These are phyloP conservation scores for Meleagris gallopavo DNA, from an alignment of 2,113 vertebrate species.

Conservation along the genomic window DNA sequence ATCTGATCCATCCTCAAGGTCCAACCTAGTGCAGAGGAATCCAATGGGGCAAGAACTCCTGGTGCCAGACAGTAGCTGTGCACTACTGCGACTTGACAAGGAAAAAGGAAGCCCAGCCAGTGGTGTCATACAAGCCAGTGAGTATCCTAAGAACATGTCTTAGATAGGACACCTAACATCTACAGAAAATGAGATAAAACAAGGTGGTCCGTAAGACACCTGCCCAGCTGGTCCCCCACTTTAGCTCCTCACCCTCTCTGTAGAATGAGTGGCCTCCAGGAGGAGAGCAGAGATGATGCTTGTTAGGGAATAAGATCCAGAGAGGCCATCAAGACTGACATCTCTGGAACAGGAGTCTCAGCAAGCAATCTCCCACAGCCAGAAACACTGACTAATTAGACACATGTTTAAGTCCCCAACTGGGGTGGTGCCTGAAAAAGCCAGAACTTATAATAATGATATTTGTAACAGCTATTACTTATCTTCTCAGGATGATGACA, in stretches of 20 bases:
- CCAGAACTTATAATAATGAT: conserved; percentile 33
- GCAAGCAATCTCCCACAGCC: neutral
- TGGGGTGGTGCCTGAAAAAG: conserved; percentile 14
- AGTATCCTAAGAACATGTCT: neutral
- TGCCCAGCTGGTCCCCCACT: neutral
- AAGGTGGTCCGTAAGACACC: neutral
- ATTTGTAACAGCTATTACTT: conserved; percentile 49
- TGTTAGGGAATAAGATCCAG: neutral
- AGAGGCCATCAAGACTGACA: neutral
- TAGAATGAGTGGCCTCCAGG: rapidly evolving
- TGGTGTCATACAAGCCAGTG: neutral
- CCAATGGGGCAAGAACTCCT: neutral
- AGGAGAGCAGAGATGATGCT: neutral
- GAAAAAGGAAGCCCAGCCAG: neutral
- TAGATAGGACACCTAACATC: neutral
- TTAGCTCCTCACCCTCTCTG: neutral
- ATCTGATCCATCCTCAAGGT: neutral
- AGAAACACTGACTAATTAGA: conserved; percentile 34
- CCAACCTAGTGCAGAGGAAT: neutral
- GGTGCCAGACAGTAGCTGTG: neutral
- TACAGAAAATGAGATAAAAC: neutral
- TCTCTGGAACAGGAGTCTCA: neutral
- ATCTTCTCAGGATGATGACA: conserved; percentile 39
- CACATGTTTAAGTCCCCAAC: conserved; percentile 26
- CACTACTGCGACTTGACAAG: neutral